Conservation (phyloP, 2,888 invertebrate species). For the Teleiodes luculella region DNA sequence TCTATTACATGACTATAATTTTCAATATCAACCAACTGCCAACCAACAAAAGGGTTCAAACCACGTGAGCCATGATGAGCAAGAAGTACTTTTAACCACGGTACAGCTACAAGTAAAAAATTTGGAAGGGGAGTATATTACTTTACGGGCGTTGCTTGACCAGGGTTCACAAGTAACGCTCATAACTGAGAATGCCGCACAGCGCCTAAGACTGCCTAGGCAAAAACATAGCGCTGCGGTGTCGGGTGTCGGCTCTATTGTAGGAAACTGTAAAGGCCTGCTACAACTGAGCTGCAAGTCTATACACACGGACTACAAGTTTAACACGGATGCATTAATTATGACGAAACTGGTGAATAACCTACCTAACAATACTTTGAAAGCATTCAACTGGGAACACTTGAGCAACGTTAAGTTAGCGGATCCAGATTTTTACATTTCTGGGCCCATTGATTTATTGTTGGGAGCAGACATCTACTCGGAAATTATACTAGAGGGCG, state of each 20-base stretch:
- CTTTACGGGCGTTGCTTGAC: neutral
- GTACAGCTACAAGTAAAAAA: neutral
- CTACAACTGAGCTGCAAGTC: slow-evolving; percentile 1
- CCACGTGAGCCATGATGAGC: neutral
- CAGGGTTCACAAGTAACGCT: neutral
- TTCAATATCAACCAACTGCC: neutral
- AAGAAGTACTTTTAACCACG: slow-evolving; percentile 5
- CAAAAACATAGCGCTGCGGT: too few species aligned
- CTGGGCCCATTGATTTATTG: neutral
- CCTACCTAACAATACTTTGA: slow-evolving; percentile 16
- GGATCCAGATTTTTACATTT: slow-evolving; percentile 4
- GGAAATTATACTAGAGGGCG: neutral
- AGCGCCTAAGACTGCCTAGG: neutral
- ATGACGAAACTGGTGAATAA: slow-evolving; percentile 18
- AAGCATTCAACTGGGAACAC: slow-evolving; percentile 12
- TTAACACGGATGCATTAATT: slow-evolving; percentile 8
- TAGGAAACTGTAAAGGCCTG: neutral
- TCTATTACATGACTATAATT: slow-evolving; percentile 9
- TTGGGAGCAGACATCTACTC: slow-evolving; percentile 9
- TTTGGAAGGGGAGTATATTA: neutral
- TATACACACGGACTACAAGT: slow-evolving; percentile 11
- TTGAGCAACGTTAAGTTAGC: slow-evolving; percentile 1
- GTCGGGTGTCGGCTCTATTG: too few species aligned
- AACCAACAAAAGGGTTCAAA: neutral
- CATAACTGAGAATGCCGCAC: neutral